Base-by-base conservation (phyloP, 2,888 invertebrate genomes). In the Mesoligia furuncula region DNA sequence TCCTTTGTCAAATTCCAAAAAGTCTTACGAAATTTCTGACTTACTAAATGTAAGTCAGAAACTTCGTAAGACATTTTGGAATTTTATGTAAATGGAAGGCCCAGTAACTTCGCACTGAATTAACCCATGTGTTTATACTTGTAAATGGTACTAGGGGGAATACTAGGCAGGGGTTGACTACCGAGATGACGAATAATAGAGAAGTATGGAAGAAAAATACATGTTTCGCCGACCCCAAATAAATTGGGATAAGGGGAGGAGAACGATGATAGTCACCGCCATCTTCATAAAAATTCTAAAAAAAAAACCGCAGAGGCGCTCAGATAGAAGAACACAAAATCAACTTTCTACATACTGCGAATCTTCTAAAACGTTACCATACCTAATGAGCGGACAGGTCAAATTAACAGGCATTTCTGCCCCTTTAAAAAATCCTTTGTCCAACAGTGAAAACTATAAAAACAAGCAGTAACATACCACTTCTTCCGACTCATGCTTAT, bases 401-500 rank as follows among this genome's bases (percentile, higher is more conserved):
- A 57, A 57, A n/a, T 57, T 57, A 15, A 65, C 39, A 65, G 39
- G 65, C 17, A 9, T 42, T 42, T 65, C n/a, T 65, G 39, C n/a
- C 65, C 69, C 5, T 20, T 20, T 0, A 9, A 20, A 57, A 64
- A 42, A 2, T 64, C 1, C 3, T 15, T 1, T 24, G 73, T 54
- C 15, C 39, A 48, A 0, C 13, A 13, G 0, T 48, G 11, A 48
- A 77, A 61, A 42, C 11, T 17, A 79, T 54, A 2, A 69, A 36
- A 59, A 54, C 8, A 62, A 17, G 67, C 13, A 36, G 45, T 36
- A 67, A 88, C 92, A 81, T 79, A 95, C 95, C 84, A 89, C 90
- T 5, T 89, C 82, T 0, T 89, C 86, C 0, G 90, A 90, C 1
- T 91, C 91, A 39, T 97, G 93, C 24, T 97, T 97, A 45, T 98